Base-by-base conservation (phyloP, 2,797 vertebrate species). In the Muscicapa striata region DNA sequence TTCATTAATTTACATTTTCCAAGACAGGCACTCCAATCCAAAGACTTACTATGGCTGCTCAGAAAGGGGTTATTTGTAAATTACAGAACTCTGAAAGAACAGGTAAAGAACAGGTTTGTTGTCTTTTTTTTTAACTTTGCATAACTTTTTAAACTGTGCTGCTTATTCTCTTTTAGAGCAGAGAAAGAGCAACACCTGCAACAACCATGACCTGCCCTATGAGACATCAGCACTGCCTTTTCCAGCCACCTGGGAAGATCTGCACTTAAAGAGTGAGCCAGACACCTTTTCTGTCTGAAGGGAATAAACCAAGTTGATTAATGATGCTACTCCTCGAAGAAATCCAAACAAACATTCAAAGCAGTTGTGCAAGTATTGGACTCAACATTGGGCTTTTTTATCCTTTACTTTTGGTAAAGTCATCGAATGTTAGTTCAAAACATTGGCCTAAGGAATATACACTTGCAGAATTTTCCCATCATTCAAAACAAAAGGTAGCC, bases 361-460 rank as follows among this genome's bases (percentile, higher is more conserved):
- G 49, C 43, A 64, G 34, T 6, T 68, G 46, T 72, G 58, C 21
- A 24, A 0, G 0, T 11, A 23, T 2, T 32, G 59, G 30, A 54
- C 63, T 58, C n/a, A 61, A 21, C 15, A 23, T 0, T 5, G 6
- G 2, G 13, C 10, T 22, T 59, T 51, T 64, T 23, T 11, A 36
- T 26, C 49, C 49, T 78, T 64, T 78, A 43, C 36, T 90, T 81
- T 66, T 61, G n/a, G 30, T 30, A 57, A 18, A 32, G 29, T 21
- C 51, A 68, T 21, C 0, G 0, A 82, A 34, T 32, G 15, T 26
- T 43, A 51, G 15, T 32, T 69, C 48, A 48, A 89, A 87, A 76
- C 15, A 54, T 0, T 34, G 32, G 10, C 51, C 40, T 68, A 38
- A 90, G 49, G 67, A 82, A 67, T 13, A 70, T 3, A 48, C 87